These are phyloP conservation scores for Patella caerulea DNA, from an alignment of 2,888 invertebrate species.

Conservation along the genomic window DNA sequence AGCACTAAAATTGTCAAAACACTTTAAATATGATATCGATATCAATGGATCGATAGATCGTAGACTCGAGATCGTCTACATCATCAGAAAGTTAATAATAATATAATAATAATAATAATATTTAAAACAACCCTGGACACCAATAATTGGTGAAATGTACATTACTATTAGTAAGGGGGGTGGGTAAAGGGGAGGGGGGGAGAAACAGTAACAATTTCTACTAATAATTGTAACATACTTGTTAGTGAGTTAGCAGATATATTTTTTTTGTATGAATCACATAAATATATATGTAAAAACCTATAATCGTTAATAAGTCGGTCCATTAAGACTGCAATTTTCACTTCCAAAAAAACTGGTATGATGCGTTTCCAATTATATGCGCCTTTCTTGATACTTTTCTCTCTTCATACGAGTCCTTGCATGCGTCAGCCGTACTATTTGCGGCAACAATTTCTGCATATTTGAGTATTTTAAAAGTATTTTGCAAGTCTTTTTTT, in stretches of 20 bases:
- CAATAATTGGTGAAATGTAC: constrained; percentile 12
- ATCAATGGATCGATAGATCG: too few species aligned
- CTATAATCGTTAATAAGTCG: too few species aligned
- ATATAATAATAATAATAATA: constrained; percentile 1
- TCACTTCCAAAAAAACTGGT: too few species aligned
- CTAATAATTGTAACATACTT: too few species aligned
- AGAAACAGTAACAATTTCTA: constrained; percentile 3
- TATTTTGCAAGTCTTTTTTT: constrained; percentile 3
- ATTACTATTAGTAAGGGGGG: constrained; percentile 1
- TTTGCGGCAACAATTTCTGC: not conserved
- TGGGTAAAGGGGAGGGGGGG: not conserved
- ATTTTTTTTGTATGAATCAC: too few species aligned
- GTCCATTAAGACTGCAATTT: too few species aligned
- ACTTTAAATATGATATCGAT: not conserved
- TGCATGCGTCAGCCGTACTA: too few species aligned
- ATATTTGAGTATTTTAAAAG: not conserved
- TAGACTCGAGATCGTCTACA: too few species aligned
- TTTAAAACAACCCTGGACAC: constrained; percentile 1
- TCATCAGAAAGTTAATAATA: not conserved
- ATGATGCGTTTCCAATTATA: too few species aligned
- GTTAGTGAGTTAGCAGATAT: too few species aligned
- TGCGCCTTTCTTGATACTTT: too few species aligned
- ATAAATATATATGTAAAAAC: not conserved
- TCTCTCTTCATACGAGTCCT: too few species aligned
- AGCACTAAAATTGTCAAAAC: constrained; percentile 9